Percentiles rank a stretch among this genome's conserved stretches.
Conservation (phyloP, 2,888 invertebrate species). For the Protonemura montana region DNA sequence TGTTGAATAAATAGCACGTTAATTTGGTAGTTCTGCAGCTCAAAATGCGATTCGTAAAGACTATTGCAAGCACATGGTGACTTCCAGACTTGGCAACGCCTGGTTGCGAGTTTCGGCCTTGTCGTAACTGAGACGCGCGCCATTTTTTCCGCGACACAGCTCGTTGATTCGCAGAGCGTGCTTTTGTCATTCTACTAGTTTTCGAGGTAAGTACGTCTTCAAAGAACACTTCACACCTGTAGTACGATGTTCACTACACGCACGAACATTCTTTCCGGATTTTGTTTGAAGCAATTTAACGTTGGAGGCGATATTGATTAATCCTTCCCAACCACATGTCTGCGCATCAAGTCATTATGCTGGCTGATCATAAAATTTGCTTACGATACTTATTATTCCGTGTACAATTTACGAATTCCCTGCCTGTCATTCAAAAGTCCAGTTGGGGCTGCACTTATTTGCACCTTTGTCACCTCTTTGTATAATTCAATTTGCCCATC, state of each 20-base stretch:
- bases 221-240: background rate
- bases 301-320: background rate
- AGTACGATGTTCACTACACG: background rate
- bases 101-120: background rate
- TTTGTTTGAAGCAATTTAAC: background rate
- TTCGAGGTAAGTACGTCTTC: constrained; percentile 15
- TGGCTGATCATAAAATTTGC: background rate
- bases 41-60: too few relatives aligned
- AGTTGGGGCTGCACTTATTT: background rate
- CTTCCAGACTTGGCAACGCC: background rate
- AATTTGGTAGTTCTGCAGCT: too few relatives aligned
- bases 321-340: constrained; percentile 19
- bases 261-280: background rate
- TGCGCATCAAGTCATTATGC: background rate
- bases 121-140: constrained; percentile 13
- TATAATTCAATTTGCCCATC: background rate
- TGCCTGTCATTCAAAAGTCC: background rate
- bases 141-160: constrained; percentile 21
- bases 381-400: background rate
- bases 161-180: constrained; percentile 9
- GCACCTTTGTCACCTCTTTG: background rate
- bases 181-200: constrained; percentile 14
- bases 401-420: background rate
- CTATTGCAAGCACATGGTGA: background rate
- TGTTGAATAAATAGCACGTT: too few relatives aligned